Evolutionary conservation across 2,113 vertebrate genomes (phyloP).

Genomic region (Athene noctua): DNA sequence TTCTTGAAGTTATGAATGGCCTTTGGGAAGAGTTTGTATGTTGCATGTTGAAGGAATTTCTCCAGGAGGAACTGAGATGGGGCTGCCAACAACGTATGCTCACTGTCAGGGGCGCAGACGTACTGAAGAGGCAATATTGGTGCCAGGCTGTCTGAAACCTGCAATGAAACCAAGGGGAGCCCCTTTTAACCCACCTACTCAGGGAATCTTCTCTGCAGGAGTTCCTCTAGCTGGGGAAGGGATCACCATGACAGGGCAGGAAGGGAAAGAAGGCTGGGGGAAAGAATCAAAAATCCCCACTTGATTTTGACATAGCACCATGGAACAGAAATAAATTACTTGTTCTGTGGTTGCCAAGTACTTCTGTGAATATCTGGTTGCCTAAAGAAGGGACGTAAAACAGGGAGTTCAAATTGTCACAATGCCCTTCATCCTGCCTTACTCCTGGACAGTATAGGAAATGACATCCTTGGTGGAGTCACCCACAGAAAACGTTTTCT

Average conservation of each 20-base stretch:
- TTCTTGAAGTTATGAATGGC: conserved; percentile 86
- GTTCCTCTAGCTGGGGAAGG: background rate
- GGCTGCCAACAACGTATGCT: conserved; percentile 90
- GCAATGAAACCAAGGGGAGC: conserved; percentile 18
- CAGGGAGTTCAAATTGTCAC: background rate
- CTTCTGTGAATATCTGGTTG: background rate
- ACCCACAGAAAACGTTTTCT: background rate
- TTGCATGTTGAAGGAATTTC: conserved; percentile 92
- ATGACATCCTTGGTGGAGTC: background rate
- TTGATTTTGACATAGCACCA: background rate
- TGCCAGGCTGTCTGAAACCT: conserved; percentile 84
- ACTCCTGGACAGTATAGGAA: background rate
- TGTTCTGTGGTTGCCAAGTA: background rate
- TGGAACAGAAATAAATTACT: background rate
- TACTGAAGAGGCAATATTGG: conserved; percentile 89
- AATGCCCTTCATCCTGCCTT: background rate
- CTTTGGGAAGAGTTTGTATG: conserved; percentile 92
- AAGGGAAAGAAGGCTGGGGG: background rate
- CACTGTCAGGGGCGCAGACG: conserved; percentile 94
- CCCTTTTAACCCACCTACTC: background rate
- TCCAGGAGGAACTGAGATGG: conserved; percentile 95
- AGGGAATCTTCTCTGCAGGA: background rate
- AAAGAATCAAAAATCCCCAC: background rate
- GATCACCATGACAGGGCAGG: background rate
- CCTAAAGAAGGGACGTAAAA: background rate